phyloP scores from a whole-genome alignment of 2,888 invertebrate species.

The Drosophila maculinotata region DNA sequence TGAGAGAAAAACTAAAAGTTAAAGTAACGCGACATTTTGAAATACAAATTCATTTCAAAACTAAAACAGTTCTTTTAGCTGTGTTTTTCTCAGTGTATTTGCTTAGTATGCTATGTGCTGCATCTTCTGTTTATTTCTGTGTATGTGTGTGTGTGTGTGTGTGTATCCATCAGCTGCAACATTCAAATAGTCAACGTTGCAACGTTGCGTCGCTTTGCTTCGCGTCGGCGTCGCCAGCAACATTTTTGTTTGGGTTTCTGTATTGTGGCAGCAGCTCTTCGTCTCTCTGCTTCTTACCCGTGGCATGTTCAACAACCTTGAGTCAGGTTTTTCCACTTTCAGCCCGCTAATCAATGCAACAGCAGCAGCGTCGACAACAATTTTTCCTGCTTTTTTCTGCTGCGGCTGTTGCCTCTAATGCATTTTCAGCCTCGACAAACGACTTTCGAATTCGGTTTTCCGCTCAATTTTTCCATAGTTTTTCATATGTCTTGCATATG shows the following conservation, averaged over 20 bases:
- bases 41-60: too few relatives aligned
- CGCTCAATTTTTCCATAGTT: constrained; percentile 46
- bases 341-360: constrained; percentile 71
- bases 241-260: constrained; percentile 55
- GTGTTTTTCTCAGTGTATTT: background rate
- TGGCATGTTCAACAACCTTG: constrained; percentile 81
- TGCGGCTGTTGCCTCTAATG: constrained; percentile 54
- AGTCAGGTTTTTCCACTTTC: constrained; percentile 83
- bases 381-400: constrained; percentile 55
- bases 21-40: too few relatives aligned
- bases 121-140: constrained; percentile 35
- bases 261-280: constrained; percentile 27
- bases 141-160: constrained; percentile 59
- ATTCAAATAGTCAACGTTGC: constrained; percentile 73
- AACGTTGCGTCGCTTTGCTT: constrained; percentile 27
- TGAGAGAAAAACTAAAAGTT: background rate
- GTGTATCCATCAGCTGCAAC: constrained; percentile 78
- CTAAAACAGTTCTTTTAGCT: too few relatives aligned
- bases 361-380: constrained; percentile 57
- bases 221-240: constrained; percentile 43
- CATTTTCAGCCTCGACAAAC: constrained; percentile 58
- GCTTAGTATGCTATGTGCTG: constrained; percentile 16
- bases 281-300: constrained; percentile 25
- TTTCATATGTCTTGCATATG: constrained; percentile 51
- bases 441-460: constrained; percentile 74